Evolutionary conservation across 1,140 invertebrate genomes (phyloP), one percentile per base, ranked within the genome.

Genomic region (Cardiocondyla obscurior): DNA sequence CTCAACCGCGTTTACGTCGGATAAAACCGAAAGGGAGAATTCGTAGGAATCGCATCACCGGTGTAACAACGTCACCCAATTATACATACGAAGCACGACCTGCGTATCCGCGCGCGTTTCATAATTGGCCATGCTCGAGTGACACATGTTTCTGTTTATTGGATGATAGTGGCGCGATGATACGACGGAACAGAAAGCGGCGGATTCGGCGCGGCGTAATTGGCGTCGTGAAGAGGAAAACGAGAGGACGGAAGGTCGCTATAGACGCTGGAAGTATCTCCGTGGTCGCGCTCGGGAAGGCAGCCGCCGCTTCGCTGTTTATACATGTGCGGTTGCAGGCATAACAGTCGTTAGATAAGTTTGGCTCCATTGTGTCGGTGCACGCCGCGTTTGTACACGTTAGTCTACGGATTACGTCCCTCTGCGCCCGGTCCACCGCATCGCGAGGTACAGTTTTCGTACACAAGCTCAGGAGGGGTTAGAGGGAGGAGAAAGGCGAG

Each of bases 251-350:
- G 58, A 67, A 49, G 65, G 74, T 57, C 67, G 42, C 64, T 85
- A 69, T 42, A 62, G 85, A 57, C n/a, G 81, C 19, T 67, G 49
- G 74, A 81, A 86, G 81, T 85, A 88, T 88, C 83, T 84, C 76
- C 77, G 73, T 39, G 85, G 72, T 81, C 88, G 82, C 81, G 77
- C 8, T 25, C 76, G 79, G 76, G 69, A 85, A 87, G 76, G 82
- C 82, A 89, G 81, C 85, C 87, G 81, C 64, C 39, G 69, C n/a
- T 8, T 3, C 76, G 64, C 53, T 79, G 83, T 89, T 87, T 90
- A 88, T 88, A 83, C 85, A 82, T 76, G 79, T 88, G 85, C 65
- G 84, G 79, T 77, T 39, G 55, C 84, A 44, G 36, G 12, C 74
- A 53, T 57, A 83, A 83, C 85, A 72, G 84, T 83, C 69, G 53